Conservation (phyloP, 2,888 invertebrate genomes). For the Cordilura impudica region DNA sequence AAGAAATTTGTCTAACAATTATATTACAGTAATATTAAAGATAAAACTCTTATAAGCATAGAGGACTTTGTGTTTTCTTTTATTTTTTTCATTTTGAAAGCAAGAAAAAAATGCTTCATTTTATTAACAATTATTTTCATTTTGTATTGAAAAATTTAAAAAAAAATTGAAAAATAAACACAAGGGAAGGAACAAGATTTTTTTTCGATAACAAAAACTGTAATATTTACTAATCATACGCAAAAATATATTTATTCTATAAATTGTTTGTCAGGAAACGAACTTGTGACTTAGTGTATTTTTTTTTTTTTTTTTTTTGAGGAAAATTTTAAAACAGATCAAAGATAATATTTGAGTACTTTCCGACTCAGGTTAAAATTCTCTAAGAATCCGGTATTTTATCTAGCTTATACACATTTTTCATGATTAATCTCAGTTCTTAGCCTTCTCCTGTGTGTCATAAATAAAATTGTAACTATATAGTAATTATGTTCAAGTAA, state of each 20-base stretch:
- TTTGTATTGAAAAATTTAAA: background rate
- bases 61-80: background rate
- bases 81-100: background rate
- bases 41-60: background rate
- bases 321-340: no score
- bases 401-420: no score
- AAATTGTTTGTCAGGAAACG: no score
- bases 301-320: no score
- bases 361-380: no score
- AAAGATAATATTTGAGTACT: no score
- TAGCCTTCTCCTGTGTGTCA: background rate
- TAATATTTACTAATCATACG: no score
- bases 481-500: background rate
- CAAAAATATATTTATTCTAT: no score
- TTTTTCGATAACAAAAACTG: no score
- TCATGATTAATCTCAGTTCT: background rate
- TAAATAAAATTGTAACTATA: background rate
- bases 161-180: no score
- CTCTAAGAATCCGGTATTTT: no score
- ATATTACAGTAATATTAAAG: constrained; percentile 40
- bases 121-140: background rate
- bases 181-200: background rate
- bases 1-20: constrained; percentile 50
- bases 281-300: no score
- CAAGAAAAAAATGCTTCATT: background rate